These are phyloP conservation scores for Tokudaia muenninki DNA, from an alignment of 2,797 vertebrate genomes.

Conservation along the genomic window DNA sequence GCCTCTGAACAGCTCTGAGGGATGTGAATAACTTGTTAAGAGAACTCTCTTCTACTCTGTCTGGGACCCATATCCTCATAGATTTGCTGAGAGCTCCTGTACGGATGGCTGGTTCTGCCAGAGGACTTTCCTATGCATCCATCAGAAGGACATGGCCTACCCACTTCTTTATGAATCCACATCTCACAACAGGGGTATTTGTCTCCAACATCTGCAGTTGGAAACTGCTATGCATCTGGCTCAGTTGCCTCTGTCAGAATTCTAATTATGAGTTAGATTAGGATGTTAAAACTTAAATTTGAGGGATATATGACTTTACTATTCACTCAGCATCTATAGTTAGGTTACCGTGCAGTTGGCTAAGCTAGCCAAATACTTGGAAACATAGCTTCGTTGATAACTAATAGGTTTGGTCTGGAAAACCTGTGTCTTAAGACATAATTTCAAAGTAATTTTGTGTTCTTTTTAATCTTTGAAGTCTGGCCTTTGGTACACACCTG, in stretches of 20 bases:
- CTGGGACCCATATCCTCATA: fast-evolving
- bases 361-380: constrained; percentile 24
- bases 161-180: not conserved
- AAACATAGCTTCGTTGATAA: not conserved
- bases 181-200: not conserved
- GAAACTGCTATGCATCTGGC: not conserved
- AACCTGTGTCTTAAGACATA: constrained; percentile 36
- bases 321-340: constrained; percentile 2
- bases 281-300: constrained; percentile 40
- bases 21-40: not conserved
- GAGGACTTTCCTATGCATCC: not conserved
- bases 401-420: not conserved
- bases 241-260: not conserved
- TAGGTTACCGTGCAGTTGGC: not conserved
- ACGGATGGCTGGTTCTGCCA: not conserved
- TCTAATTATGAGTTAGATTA: constrained; percentile 25
- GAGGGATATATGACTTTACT: not conserved
- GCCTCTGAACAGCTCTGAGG: not conserved
- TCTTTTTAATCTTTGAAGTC: not conserved
- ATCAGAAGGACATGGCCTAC: not conserved
- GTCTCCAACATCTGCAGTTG: not conserved
- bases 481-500: not conserved
- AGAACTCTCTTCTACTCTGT: not conserved
- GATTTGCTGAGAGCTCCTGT: not conserved
- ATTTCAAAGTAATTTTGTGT: constrained; percentile 39